Conservation (phyloP, 2,888 invertebrate species). For the Scaptomyza caliginosa region DNA sequence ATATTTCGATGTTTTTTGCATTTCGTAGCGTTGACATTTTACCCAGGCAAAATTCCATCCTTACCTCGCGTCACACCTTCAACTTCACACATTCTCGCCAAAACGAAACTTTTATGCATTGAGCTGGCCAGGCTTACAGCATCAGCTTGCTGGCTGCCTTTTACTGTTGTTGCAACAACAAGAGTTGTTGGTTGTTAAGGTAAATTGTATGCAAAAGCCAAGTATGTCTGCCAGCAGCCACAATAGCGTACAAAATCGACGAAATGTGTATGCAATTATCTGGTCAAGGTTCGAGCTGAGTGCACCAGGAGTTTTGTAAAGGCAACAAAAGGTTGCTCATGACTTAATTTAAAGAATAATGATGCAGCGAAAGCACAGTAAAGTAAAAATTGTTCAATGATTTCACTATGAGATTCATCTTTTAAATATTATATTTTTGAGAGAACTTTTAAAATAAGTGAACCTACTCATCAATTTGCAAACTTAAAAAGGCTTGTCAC, state of each 20-base stretch:
- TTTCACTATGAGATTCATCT: too few species aligned
- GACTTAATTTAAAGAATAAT: too few species aligned
- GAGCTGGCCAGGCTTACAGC: conserved; percentile 37
- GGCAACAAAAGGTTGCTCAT: neutral
- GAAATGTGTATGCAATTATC: conserved; percentile 15
- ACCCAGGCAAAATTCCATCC: conserved; percentile 7
- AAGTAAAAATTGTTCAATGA: too few species aligned
- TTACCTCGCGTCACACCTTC: neutral
- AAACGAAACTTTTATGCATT: conserved; percentile 31
- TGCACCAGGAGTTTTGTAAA: neutral
- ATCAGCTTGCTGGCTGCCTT: conserved; percentile 5
- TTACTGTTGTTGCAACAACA: conserved; percentile 12
- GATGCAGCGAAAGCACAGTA: too few species aligned
- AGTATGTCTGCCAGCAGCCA: neutral
- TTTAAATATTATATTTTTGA: neutral
- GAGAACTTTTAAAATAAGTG: neutral
- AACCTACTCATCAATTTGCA: neutral
- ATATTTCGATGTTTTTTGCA: conserved; percentile 77
- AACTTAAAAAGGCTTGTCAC: neutral
- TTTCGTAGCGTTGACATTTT: conserved; percentile 63
- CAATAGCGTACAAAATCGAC: conserved; percentile 6
- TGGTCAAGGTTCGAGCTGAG: neutral
- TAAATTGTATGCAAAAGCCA: neutral
- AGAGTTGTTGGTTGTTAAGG: neutral
- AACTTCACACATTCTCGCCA: conserved; percentile 2